Base-by-base conservation (phyloP, 2,113 vertebrate species). In the Oncorhynchus gorbuscha region DNA sequence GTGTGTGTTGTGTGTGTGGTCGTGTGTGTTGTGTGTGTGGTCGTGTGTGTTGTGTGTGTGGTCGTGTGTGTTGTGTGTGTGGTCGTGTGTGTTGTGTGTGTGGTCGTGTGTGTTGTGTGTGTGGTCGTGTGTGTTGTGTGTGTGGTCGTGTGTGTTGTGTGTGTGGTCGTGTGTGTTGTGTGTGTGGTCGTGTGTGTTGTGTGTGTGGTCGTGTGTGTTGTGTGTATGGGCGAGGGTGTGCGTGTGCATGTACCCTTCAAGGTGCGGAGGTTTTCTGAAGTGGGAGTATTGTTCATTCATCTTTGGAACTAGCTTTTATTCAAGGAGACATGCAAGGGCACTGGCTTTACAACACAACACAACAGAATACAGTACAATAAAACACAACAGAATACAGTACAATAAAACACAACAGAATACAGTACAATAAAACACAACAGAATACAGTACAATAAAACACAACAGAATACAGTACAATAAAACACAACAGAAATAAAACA, bases 211-310 rank as follows among this genome's bases (percentile, higher is more conserved):
- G 28, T 64, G 58, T 73, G 55, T 39, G 30, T 45, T 45, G 39
- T 45, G 39, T 11, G 39, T 45, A 8, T 45, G 39, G 9, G 39
- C 11, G 39, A 11, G 3, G 39, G 39, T 3, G 39, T 45, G 39
- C 2, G 39, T 45, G 39, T 9, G 39, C 8, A 9, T 9, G 39
- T 39, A 39, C 8, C 9, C 2, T 45, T 45, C 7, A 45, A 45
- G 39, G 7, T 39, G 18, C 35, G 14, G 45, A 16, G 48, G 55
- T 16, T 55, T 55, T 55, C 16, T 20, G 51, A 20, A 28, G 71
- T 73, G n/a, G 18, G n/a, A 64, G 26, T n/a, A n/a, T 45, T 45
- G 18, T 66, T 45, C 22, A 74, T 74, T 18, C 28, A 45, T 66
- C 67, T 45, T 48, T 66, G 39, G 16, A 20, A 28, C 62, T 28